These are phyloP conservation scores for Chirona hameri DNA, from an alignment of 2,888 invertebrate species.

Conservation along the genomic window DNA sequence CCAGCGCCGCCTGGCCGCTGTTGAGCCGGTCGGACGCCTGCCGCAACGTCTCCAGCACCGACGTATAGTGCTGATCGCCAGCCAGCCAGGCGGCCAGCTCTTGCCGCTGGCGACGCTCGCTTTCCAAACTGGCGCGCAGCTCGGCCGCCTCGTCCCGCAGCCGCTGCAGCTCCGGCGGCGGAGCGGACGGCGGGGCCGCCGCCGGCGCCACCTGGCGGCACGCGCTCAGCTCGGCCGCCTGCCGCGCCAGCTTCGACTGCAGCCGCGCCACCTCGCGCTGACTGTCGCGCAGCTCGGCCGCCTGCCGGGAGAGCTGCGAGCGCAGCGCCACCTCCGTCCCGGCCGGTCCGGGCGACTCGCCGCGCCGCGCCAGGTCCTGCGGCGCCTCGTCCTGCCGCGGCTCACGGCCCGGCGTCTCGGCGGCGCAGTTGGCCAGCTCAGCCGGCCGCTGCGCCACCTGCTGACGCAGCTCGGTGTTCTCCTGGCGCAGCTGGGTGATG, in stretches of 20 bases:
- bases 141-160: not conserved
- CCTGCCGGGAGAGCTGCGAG: constrained; percentile 24
- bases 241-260: constrained; percentile 26
- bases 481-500: not conserved
- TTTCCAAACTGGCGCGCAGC: not conserved
- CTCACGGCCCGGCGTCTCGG: not conserved
- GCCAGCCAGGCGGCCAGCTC: not conserved
- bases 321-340: constrained; percentile 24
- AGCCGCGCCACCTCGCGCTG: constrained; percentile 1
- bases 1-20: not conserved
- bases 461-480: not conserved
- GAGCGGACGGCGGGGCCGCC: not conserved
- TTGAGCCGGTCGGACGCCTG: not conserved
- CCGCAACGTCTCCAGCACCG: not conserved
- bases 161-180: not conserved
- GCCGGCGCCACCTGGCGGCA: not conserved
- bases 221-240: constrained; percentile 10
- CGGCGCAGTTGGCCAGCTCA: not conserved
- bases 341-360: not conserved
- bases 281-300: constrained; percentile 13
- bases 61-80: not conserved
- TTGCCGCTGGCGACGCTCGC: not conserved
- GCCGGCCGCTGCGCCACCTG: constrained; percentile 8
- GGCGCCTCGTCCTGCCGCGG: not conserved
- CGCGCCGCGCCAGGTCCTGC: constrained; percentile 8